Evolutionary conservation across 2,888 invertebrate species (phyloP), one percentile per base, ranked within the genome.

Genomic region (Teleiodes luculella): DNA sequence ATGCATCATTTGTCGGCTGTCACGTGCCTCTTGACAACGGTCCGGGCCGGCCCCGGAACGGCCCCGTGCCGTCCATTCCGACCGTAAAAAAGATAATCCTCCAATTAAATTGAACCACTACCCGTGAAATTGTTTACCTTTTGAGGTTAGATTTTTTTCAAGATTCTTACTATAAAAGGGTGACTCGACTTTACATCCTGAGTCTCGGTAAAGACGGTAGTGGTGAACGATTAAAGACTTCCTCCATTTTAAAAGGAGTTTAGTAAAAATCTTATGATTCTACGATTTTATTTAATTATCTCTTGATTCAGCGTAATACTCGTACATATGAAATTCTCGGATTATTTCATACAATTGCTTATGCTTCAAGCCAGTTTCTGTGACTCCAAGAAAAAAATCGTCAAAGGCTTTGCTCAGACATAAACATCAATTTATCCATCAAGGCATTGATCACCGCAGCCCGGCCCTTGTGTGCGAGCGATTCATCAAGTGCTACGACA

Each of bases 61-160:
- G 24, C 10, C 10, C 39, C 39, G 18, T 24, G 63, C 63, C 43
- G 24, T 43, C 43, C 43, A 43, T 63, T 62, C 60, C 75, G 71
- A 74, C 75, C 78, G 78, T 70, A 77, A 82, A 85, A 83, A 86
- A 82, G 81, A 82, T 83, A 84, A 83, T 80, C 80, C 75, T 59
- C 82, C 86, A 86, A 87, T 87, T 86, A 86, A 83, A 85, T 85
- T 76, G 78, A 83, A 80, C 74, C 82, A 83, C 76, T 79, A 70
- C 63, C 83, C 86, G 85, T 86, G 80, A 86, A 86, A 87, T 86
- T 86, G 83, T 85, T 86, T 83, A 86, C 80, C 78, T 79, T 80
- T 80, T 71, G 75, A 80, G 78, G 78, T 52, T 56, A 57, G 52
- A 56, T 58, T 58, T 57, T 41, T 45, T 55, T 5, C 55, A 52